Base-by-base conservation (phyloP, 2,113 vertebrate species). In the Condylura cristata region DNA sequence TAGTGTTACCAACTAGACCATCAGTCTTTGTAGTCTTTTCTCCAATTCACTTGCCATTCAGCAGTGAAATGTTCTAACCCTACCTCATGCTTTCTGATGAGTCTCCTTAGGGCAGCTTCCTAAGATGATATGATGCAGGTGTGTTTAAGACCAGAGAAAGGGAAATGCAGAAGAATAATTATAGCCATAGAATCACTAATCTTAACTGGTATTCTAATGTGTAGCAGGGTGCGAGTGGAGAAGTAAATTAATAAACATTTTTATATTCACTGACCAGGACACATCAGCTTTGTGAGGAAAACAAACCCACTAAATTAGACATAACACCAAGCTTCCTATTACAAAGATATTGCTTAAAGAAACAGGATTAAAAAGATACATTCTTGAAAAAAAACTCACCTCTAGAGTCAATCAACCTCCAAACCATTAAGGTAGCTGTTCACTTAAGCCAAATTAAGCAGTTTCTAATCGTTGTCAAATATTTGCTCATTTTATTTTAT, bases 381-480 rank as follows among this genome's bases (percentile, higher is more conserved):
- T n/a, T n/a, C 34, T 20, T 46, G 18, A 95, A 58, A 32, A 56
- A 75, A 41, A 17, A 41, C 65, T 75, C n/a, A 5, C 26, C 8
- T 84, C 0, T n/a, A 60, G 60, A n/a, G 51, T 63, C 56, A 39
- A 22, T 70, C 24, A 71, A 30, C 5, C 18, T 44, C 30, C 76
- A 79, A 94, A 8, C 41, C 51, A 68, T 71, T 76, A 88, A 84
- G 4, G 10, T 79, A 88, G 13, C 11, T 88, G 17, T 41, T 74
- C 66, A 44, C 37, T 75, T 88, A 41, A 87, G 41, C 32, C 70
- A 74, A 74, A 48, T 32, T 60, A 17, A 81, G 8, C 7, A 63
- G 11, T 68, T 0, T 26, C 11, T 12, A 61, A 24, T 90, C 60
- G 9, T 79, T 56, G n/a, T 78, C 8, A 85, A 53, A 58, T 18